Conservation (phyloP, 2,888 invertebrate species). For the Penaeus monodon region DNA sequence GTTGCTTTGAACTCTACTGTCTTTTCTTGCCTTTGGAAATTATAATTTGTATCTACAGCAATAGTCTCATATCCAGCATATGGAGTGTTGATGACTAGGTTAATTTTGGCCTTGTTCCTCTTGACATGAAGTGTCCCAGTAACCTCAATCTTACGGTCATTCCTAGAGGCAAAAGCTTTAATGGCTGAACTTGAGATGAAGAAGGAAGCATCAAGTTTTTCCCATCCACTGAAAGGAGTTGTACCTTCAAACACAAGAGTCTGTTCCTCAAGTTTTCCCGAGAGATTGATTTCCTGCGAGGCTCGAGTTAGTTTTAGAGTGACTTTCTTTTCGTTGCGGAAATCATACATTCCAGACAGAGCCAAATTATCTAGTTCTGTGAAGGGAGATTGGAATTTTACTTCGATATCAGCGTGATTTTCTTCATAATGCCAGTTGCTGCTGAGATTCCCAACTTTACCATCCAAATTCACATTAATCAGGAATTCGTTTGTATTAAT, state of each 20-base stretch:
- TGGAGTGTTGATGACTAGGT: constrained; percentile 39
- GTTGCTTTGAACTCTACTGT: not conserved
- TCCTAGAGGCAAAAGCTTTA: constrained; percentile 26
- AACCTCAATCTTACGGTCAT: constrained; percentile 51
- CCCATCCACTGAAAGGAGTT: constrained; percentile 52
- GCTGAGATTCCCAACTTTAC: constrained; percentile 14
- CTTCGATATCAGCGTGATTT: constrained; percentile 12
- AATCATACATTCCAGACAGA: constrained; percentile 21
- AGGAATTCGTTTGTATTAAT: constrained; percentile 13
- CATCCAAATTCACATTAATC: constrained; percentile 12
- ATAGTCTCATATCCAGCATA: constrained; percentile 23
- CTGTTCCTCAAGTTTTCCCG: constrained; percentile 33
- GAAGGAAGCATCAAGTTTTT: constrained; percentile 38
- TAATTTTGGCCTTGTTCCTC: constrained; percentile 26
- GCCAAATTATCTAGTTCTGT: not conserved
- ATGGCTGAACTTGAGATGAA: constrained; percentile 47
- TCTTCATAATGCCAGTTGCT: constrained; percentile 28
- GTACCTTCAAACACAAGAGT: constrained; percentile 34
- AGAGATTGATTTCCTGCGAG: constrained; percentile 26
- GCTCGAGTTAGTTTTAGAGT: constrained; percentile 19
- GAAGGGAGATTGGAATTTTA: constrained; percentile 38
- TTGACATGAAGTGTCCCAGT: constrained; percentile 37
- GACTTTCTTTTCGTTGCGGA: constrained; percentile 26
- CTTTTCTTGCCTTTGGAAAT: no score
- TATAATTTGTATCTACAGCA: not conserved